Conservation (phyloP, 2,113 vertebrate species). For the Campylorhamphus procurvoides region DNA sequence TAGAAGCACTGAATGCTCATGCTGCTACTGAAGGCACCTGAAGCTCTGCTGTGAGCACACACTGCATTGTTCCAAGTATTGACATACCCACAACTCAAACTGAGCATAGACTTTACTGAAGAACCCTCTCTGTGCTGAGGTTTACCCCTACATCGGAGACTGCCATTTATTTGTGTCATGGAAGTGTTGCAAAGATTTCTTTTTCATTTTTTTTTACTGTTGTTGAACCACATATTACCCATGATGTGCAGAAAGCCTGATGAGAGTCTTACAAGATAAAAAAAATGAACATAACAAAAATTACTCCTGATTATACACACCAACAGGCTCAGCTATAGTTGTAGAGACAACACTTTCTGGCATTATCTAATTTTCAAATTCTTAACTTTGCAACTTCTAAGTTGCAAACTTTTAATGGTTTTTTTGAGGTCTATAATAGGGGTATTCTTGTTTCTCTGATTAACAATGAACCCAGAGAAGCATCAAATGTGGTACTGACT, state of each 20-base stretch:
- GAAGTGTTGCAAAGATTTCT: not conserved
- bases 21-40: not conserved
- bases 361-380: not conserved
- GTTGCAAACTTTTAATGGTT: not conserved
- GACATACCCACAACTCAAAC: rapidly evolving
- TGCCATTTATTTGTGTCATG: not conserved
- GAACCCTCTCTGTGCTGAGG: not conserved
- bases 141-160: not conserved
- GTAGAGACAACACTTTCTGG: not conserved
- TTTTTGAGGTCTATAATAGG: not conserved
- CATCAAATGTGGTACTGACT: not conserved
- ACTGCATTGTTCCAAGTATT: rapidly evolving
- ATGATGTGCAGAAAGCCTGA: not conserved
- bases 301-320: not conserved
- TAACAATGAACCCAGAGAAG: not conserved
- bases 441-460: not conserved
- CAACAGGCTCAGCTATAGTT: not conserved
- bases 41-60: not conserved
- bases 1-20: not conserved
- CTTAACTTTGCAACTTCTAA: not conserved
- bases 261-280: not conserved
- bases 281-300: not conserved
- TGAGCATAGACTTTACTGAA: not conserved
- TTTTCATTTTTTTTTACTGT: not conserved
- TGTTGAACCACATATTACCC: not conserved